Evolutionary conservation across 2,797 vertebrate species (phyloP), one percentile per base, ranked within the genome.

Genomic region (Pitangus sulphuratus): DNA sequence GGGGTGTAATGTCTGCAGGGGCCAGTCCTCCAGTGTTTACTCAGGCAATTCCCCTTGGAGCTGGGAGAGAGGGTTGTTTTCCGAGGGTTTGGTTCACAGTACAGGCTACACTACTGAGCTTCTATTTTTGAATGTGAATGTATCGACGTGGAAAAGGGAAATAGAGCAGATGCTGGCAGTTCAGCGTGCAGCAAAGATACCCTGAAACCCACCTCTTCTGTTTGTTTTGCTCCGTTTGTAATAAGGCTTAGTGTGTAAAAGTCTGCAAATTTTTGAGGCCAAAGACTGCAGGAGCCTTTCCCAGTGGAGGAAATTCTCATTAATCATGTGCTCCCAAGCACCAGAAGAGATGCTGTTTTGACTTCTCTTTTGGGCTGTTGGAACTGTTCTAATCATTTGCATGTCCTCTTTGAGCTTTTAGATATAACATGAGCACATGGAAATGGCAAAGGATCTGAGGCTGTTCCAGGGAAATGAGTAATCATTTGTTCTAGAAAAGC

Each of bases 361-460:
- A 89, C 70, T 95, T 96, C 53, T 82, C 68, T 31, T 87, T 68
- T 60, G 60, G 54, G 60, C 65, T 65, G 42, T 68, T 96, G 88
- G 78, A 96, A 90, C 31, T 66, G 25, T 82, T 94, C 64, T 96
- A 84, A 94, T 94, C 17, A 54, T 68, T 90, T 95, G 64, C 71
- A 22, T 83, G 71, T 94, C 81, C 31, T 94, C 60, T 70, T 84
- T 12, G 12, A 90, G 90, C 84, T 91, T 90, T 95, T 68, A 74
- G 50, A 93, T 95, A 77, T 13, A 91, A 42, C 8, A 45, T 39
- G 45, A 95, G 77, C 0, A 0, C 78, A 61, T 85, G 78, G 80
- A 96, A 92, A 92, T 79, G 68, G 95, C 88, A 85, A 85, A 93
- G 60, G 90, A 93, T 95, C 90, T 89, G 64, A 96, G 80, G 77